Conservation (phyloP, 2,113 vertebrate species). For the Bettongia penicillata region DNA sequence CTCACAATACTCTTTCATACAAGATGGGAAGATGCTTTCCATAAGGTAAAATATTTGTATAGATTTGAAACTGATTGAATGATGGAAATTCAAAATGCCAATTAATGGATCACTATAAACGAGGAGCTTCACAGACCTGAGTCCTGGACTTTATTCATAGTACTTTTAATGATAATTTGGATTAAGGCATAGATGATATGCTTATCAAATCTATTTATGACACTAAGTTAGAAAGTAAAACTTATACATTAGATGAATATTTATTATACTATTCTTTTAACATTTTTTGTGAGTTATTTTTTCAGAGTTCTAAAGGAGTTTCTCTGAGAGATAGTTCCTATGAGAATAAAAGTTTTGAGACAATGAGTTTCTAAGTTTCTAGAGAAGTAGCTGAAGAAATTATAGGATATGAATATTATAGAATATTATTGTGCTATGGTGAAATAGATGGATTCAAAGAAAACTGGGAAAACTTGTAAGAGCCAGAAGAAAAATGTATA, state of each 20-base stretch:
- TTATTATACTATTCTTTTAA: background rate
- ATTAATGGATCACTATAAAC: background rate
- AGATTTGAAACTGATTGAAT: background rate
- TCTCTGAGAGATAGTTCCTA: background rate
- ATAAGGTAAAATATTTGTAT: background rate
- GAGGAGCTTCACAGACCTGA: background rate
- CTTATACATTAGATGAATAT: background rate
- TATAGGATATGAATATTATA: background rate
- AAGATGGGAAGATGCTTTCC: background rate
- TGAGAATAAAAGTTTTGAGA: background rate
- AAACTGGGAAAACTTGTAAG: background rate
- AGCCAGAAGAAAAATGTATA: background rate
- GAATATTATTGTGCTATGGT: background rate
- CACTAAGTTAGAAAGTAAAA: background rate
- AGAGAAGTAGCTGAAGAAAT: background rate
- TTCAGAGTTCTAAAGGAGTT: background rate
- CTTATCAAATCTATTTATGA: background rate
- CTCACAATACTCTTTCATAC: background rate
- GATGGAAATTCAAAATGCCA: background rate
- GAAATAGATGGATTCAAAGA: background rate
- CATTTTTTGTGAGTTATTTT: background rate
- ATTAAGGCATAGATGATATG: background rate
- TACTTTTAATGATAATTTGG: background rate
- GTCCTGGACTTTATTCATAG: background rate
- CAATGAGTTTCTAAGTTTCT: no score